Percentiles rank a stretch among this genome's conserved stretches.
These are phyloP conservation scores for Brachyrhaphis roseni DNA, from an alignment of 2,797 vertebrate species.

Conservation along the genomic window DNA sequence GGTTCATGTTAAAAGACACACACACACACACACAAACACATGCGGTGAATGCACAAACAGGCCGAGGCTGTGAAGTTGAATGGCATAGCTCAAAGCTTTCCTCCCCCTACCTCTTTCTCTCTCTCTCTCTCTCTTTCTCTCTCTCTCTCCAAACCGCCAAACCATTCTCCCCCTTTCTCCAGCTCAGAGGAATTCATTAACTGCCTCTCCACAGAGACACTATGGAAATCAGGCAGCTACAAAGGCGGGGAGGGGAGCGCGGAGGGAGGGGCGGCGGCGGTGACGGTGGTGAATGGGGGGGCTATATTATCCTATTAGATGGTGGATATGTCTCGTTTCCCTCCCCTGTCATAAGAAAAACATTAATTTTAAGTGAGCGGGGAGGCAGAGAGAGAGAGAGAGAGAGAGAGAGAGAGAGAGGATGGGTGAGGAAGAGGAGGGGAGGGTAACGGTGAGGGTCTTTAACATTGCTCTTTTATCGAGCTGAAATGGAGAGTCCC, in stretches of 20 bases:
- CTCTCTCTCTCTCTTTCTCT: slow-evolving; percentile 72
- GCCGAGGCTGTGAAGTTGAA: slow-evolving; percentile 95
- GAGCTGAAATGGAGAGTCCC: slow-evolving; percentile 97
- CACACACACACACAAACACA: slow-evolving; percentile 62
- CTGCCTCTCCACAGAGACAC: slow-evolving; percentile 96
- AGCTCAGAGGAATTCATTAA: slow-evolving; percentile 97
- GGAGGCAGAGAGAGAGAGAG: slow-evolving; percentile 52
- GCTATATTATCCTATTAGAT: slow-evolving; percentile 84
- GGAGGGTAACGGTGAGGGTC: slow-evolving; percentile 67
- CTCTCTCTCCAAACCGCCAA: slow-evolving; percentile 83
- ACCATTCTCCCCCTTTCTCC: slow-evolving; percentile 91
- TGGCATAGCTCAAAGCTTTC: slow-evolving; percentile 96
- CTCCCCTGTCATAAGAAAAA: slow-evolving; percentile 82
- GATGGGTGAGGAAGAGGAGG: slow-evolving; percentile 24
- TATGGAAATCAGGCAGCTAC: slow-evolving; percentile 96
- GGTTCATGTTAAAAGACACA: slow-evolving; percentile 88
- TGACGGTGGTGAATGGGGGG: slow-evolving; percentile 73
- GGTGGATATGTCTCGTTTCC: slow-evolving; percentile 83
- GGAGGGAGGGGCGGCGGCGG: slow-evolving; percentile 57
- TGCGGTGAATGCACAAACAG: slow-evolving; percentile 92
- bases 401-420: slow-evolving; percentile 27
- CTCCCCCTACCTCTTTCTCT: slow-evolving; percentile 76
- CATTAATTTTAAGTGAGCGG: slow-evolving; percentile 83
- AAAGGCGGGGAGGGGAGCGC: slow-evolving; percentile 92
- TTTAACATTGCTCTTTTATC: slow-evolving; percentile 92